Percentiles rank a stretch among this genome's conserved stretches.
Evolutionary conservation across 2,888 invertebrate genomes (phyloP).

Genomic region (Orgyia antiqua): DNA sequence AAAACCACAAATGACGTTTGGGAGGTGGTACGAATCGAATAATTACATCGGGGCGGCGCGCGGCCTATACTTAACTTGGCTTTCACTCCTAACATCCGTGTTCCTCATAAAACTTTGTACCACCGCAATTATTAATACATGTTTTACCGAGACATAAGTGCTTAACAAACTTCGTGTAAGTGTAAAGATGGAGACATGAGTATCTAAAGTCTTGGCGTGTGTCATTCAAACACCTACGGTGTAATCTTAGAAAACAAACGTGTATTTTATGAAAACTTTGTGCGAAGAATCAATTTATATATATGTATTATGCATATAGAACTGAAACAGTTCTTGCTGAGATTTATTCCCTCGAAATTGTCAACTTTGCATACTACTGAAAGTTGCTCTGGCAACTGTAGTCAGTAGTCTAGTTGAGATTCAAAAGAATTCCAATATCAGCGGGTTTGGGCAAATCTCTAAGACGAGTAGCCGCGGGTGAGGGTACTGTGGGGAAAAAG

Average conservation of each 20-base stretch:
- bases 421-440: constrained; percentile 74
- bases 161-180: constrained; percentile 49
- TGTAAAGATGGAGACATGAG: constrained; percentile 35
- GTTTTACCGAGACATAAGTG: constrained; percentile 57
- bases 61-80: constrained; percentile 50
- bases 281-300: constrained; percentile 7
- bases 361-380: constrained; percentile 53
- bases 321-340: constrained; percentile 13
- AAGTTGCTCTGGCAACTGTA: constrained; percentile 48
- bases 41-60: constrained; percentile 46
- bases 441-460: constrained; percentile 39
- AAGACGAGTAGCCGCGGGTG: constrained; percentile 31
- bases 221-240: constrained; percentile 16
- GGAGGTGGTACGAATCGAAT: constrained; percentile 59
- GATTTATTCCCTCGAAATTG: constrained; percentile 42
- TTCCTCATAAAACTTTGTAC: constrained; percentile 52
- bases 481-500: constrained; percentile 9
- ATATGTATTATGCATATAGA: constrained; percentile 7
- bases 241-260: constrained; percentile 12
- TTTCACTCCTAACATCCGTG: constrained; percentile 49
- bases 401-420: constrained; percentile 54
- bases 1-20: constrained; percentile 68
- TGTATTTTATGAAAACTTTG: constrained; percentile 8
- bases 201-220: constrained; percentile 29
- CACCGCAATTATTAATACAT: constrained; percentile 61